Percentiles rank a stretch among this genome's conserved stretches.
Evolutionary conservation across 2,888 invertebrate genomes (phyloP).

Genomic region (Drosophila affinis): DNA sequence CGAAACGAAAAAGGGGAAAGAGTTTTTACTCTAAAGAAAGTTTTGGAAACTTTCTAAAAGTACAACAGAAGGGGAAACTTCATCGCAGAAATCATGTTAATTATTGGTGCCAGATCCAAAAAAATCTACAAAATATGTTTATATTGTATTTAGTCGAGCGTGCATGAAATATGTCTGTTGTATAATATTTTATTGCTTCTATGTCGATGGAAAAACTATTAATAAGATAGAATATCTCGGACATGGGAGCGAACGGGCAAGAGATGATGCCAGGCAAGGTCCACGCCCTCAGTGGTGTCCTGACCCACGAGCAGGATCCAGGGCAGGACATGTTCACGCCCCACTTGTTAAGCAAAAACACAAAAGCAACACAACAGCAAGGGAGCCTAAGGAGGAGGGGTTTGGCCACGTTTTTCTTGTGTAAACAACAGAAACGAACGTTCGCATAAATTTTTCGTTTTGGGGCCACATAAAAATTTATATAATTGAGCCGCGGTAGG

Average conservation of each 20-base stretch:
- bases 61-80: constrained; percentile 7
- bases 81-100: constrained; percentile 21
- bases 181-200: constrained; percentile 18
- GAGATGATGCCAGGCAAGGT: constrained; percentile 6
- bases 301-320: constrained; percentile 4
- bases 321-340: constrained; percentile 46
- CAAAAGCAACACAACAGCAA: neutral
- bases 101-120: constrained; percentile 28
- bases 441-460: constrained; percentile 68
- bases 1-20: constrained; percentile 27
- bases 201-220: constrained; percentile 44
- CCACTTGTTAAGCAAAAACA: constrained; percentile 43
- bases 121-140: constrained; percentile 17
- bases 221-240: constrained; percentile 20
- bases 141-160: constrained; percentile 38
- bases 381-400: neutral
- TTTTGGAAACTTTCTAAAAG: constrained; percentile 7
- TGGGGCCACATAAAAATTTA: constrained; percentile 69
- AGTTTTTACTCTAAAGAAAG: constrained; percentile 16
- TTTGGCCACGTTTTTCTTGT: constrained; percentile 46
- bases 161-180: constrained; percentile 11
- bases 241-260: neutral
- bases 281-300: too few relatives aligned
- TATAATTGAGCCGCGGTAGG: constrained; percentile 73
- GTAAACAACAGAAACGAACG: constrained; percentile 67